Percentiles rank a stretch among this genome's conserved stretches.
Evolutionary conservation across 2,797 vertebrate genomes (phyloP).

Genomic region (Coranthus polyacanthus): DNA sequence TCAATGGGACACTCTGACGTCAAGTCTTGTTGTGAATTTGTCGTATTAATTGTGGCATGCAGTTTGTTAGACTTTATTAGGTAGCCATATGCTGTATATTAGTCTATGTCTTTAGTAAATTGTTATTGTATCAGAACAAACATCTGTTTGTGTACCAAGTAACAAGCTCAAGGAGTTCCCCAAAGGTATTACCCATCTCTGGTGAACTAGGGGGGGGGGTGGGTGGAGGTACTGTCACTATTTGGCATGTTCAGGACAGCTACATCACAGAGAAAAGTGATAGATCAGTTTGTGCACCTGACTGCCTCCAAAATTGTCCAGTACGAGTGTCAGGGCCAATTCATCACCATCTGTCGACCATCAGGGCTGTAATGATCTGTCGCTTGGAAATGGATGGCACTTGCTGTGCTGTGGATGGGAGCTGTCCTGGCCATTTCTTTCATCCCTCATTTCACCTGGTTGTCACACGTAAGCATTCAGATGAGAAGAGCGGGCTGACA

Average conservation of each 20-base stretch:
- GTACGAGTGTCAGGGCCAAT: constrained; percentile 63
- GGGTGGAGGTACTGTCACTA: constrained; percentile 25
- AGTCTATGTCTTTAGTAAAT: constrained; percentile 39
- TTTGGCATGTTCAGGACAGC: constrained; percentile 39
- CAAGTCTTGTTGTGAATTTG: constrained; percentile 37
- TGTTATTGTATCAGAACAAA: constrained; percentile 47
- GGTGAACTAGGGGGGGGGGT: constrained; percentile 26
- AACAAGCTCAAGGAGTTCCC: constrained; percentile 39
- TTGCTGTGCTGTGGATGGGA: constrained; percentile 49
- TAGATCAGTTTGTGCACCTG: constrained; percentile 66
- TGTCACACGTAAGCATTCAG: constrained; percentile 42
- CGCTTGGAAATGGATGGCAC: constrained; percentile 66
- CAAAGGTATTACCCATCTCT: constrained; percentile 36
- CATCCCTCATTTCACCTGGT: constrained; percentile 55
- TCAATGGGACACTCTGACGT: constrained; percentile 35
- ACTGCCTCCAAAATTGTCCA: constrained; percentile 62
- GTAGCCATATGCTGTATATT: constrained; percentile 53
- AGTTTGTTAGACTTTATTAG: constrained; percentile 46
- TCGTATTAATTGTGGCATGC: constrained; percentile 30
- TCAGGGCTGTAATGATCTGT: constrained; percentile 77
- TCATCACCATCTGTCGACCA: constrained; percentile 76
- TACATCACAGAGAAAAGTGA: constrained; percentile 60
- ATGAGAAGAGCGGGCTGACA: constrained; percentile 28
- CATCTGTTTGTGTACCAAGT: constrained; percentile 52
- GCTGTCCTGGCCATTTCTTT: constrained; percentile 38